phyloP scores from a whole-genome alignment of 2,797 vertebrate species.

The Argya squamiceps region DNA sequence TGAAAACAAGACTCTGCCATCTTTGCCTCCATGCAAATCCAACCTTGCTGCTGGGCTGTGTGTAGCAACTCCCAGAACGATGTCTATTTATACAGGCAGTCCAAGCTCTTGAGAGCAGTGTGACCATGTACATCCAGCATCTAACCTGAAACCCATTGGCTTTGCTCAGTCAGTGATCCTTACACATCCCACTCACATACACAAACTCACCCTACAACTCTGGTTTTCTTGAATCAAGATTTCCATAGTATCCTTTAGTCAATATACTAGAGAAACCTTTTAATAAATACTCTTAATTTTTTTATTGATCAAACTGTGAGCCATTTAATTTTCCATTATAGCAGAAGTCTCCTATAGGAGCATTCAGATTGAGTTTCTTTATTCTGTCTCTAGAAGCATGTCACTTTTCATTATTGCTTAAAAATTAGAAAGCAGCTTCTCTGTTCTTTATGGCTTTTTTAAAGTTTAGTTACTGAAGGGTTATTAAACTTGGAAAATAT shows the following conservation, averaged over 20 bases:
- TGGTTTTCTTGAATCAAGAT: conserved; percentile 28
- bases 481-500: conserved; percentile 72
- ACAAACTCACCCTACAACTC: neutral
- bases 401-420: conserved; percentile 71
- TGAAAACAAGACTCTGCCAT: neutral
- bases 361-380: conserved; percentile 62
- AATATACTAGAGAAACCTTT: conserved; percentile 65
- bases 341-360: conserved; percentile 72
- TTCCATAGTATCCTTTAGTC: conserved; percentile 27
- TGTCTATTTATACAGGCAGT: fast-evolving
- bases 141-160: neutral
- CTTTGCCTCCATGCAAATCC: neutral
- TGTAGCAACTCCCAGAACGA: fast-evolving
- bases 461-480: conserved; percentile 61
- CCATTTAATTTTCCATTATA: conserved; percentile 77
- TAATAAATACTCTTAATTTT: conserved; percentile 80
- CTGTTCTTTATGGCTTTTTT: conserved; percentile 65
- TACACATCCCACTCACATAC: neutral
- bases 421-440: conserved; percentile 67
- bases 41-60: neutral
- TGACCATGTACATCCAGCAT: neutral
- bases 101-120: neutral
- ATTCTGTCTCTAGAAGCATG: conserved; percentile 69
- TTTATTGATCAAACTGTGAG: conserved; percentile 78
- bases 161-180: neutral